These are phyloP conservation scores for Lasioglossum villosulum DNA, from an alignment of 2,888 invertebrate genomes.

Conservation along the genomic window DNA sequence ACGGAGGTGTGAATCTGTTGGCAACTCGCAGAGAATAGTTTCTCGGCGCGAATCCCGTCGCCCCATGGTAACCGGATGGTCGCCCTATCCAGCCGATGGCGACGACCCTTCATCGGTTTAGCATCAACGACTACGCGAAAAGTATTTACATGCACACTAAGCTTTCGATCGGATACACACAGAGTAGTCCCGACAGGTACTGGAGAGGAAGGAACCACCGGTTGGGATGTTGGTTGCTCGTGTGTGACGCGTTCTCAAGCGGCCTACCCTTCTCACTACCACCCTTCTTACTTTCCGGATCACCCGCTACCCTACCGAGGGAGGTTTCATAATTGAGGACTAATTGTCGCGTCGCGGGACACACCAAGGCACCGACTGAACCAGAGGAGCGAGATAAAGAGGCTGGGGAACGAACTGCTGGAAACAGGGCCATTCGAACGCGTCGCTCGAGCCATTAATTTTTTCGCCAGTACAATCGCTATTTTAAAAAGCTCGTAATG, in stretches of 20 bases:
- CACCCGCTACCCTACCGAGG: slow-evolving; percentile 64
- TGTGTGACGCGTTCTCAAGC: slow-evolving; percentile 59
- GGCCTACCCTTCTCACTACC: slow-evolving; percentile 33
- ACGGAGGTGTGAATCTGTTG: not conserved
- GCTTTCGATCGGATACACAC: slow-evolving; percentile 61
- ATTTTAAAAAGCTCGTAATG: not conserved
- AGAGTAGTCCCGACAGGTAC: slow-evolving; percentile 9
- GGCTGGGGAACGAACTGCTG: slow-evolving; percentile 15
- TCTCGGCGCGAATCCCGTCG: not conserved
- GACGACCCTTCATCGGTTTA: slow-evolving; percentile 63
- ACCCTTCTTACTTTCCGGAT: slow-evolving; percentile 65
- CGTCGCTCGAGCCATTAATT: not conserved
- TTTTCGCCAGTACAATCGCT: not conserved
- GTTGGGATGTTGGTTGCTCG: slow-evolving; percentile 18
- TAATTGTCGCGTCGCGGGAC: slow-evolving; percentile 65
- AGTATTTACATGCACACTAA: slow-evolving; percentile 59
- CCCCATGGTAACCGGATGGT: slow-evolving; percentile 19
- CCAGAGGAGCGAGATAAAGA: slow-evolving; percentile 45
- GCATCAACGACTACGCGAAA: slow-evolving; percentile 62
- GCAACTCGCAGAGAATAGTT: not conserved
- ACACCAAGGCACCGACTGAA: slow-evolving; percentile 36
- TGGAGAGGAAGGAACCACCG: slow-evolving; percentile 35
- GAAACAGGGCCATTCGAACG: not conserved
- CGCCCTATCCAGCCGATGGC: slow-evolving; percentile 28
- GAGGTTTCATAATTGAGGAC: slow-evolving; percentile 72